These are phyloP conservation scores for Limnephilus lunatus DNA, from an alignment of 2,888 invertebrate genomes.

Conservation along the genomic window DNA sequence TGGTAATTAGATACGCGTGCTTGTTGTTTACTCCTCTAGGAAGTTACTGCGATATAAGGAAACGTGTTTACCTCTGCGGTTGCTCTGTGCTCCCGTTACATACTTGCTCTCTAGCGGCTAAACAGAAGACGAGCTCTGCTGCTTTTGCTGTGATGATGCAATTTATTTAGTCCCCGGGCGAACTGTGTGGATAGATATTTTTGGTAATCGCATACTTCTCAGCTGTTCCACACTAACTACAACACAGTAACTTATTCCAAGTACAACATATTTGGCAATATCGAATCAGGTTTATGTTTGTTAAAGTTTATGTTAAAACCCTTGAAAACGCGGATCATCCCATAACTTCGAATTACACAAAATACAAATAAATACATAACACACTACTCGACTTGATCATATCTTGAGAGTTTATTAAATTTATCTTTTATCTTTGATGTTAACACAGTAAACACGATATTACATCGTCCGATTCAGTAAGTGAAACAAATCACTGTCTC, in stretches of 20 bases:
- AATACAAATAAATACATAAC: not conserved
- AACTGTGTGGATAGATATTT: not conserved
- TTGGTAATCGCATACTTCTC: not conserved
- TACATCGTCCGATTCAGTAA: not conserved
- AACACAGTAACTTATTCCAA: not conserved
- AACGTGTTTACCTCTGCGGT: constrained; percentile 38
- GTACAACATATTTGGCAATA: not conserved
- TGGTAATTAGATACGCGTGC: constrained; percentile 57
- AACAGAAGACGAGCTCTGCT: not conserved
- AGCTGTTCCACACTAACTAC: not conserved
- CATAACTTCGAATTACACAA: not conserved
- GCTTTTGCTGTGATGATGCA: constrained; percentile 24
- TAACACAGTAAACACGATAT: not conserved
- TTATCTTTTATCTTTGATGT: not conserved
- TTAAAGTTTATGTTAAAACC: not conserved
- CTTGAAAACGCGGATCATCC: not conserved
- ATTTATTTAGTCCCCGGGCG: not conserved
- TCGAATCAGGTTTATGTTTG: not conserved
- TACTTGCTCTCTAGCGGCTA: not conserved
- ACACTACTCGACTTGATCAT: not conserved
- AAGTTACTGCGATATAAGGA: constrained; percentile 40
- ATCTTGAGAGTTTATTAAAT: not conserved
- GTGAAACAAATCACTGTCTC: not conserved
- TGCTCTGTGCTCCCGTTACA: constrained; percentile 34
- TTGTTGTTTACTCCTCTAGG: constrained; percentile 43